Conservation (phyloP, 2,113 vertebrate species). For the Oreocharis arfaki region DNA sequence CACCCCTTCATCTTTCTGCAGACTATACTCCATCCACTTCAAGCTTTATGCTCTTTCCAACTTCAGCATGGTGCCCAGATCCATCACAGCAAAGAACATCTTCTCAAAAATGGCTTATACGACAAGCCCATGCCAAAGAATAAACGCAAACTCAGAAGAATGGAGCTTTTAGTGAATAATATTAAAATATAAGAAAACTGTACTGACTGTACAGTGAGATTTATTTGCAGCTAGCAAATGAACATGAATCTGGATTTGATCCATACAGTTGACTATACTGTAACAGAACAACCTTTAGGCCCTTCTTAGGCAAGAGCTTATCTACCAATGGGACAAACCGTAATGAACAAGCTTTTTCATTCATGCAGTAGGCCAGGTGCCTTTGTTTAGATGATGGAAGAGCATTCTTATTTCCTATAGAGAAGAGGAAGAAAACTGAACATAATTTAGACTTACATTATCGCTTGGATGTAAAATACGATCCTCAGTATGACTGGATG, state of each 20-base stretch:
- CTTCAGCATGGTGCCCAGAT: conserved; percentile 94
- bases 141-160: conserved; percentile 95
- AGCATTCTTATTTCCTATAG: neutral
- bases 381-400: neutral
- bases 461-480: neutral
- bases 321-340: neutral
- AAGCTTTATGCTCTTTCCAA: conserved; percentile 94
- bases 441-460: neutral
- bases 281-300: neutral
- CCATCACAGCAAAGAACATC: conserved; percentile 95
- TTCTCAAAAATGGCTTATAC: conserved; percentile 90
- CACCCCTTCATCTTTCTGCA: conserved; percentile 46
- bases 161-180: conserved; percentile 91
- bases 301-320: neutral
- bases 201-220: neutral
- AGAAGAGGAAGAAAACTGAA: neutral
- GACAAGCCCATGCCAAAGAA: conserved; percentile 95
- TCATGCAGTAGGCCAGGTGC: neutral
- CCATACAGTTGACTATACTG: neutral
- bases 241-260: conserved; percentile 2
- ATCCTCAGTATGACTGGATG: neutral
- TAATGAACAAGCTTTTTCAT: neutral
- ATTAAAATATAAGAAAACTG: conserved; percentile 78
- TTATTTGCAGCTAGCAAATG: conserved; percentile 35
- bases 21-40: conserved; percentile 89